A percentile compares a stretch with the other conserved stretches of the same genome.
These are phyloP conservation scores for Proterorhinus semilunaris DNA, from an alignment of 2,113 vertebrate genomes.

Conservation along the genomic window DNA sequence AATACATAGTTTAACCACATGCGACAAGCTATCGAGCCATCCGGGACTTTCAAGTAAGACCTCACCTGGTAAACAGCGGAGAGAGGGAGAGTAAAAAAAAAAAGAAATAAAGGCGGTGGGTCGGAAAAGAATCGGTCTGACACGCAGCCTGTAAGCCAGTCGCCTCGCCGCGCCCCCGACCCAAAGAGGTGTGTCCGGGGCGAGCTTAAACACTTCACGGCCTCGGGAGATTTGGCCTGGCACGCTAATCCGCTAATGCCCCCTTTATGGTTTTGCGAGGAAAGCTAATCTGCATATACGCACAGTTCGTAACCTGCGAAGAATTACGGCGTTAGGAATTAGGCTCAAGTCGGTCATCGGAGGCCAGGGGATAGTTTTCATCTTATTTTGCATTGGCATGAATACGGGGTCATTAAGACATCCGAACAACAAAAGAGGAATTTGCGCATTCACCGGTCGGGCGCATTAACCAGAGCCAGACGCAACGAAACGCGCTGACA, in stretches of 20 bases:
- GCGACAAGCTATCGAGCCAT: slow-evolving; percentile 24
- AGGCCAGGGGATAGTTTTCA: slow-evolving; percentile 21
- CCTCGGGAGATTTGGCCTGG: slow-evolving; percentile 25
- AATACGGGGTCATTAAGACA: slow-evolving; percentile 13
- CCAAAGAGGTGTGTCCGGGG: slow-evolving; percentile 20
- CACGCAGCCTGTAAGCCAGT: slow-evolving; percentile 12
- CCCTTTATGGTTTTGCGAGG: slow-evolving; percentile 14
- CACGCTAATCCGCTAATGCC: slow-evolving; percentile 44
- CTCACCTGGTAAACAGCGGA: slow-evolving; percentile 45
- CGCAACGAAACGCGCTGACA: no score
- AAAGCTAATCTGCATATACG: slow-evolving; percentile 41
- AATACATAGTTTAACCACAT: slow-evolving; percentile 46
- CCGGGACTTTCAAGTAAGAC: slow-evolving; percentile 34
- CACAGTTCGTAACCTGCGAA: slow-evolving; percentile 14
- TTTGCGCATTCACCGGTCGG: no score
- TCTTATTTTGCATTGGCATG: slow-evolving; percentile 4
- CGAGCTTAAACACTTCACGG: not conserved
- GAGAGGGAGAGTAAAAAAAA: not conserved
- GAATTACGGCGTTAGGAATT: slow-evolving; percentile 46
- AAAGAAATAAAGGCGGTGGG: slow-evolving; percentile 1
- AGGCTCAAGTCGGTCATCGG: slow-evolving; percentile 38
- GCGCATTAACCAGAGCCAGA: no score
- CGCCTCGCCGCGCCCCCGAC: slow-evolving; percentile 5
- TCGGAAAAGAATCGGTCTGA: slow-evolving; percentile 38
- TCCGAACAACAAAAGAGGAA: not conserved